phyloP scores from a whole-genome alignment of 30 jellyfish, hydroid and myxozoan species.

The Turritopsis dohrnii region DNA sequence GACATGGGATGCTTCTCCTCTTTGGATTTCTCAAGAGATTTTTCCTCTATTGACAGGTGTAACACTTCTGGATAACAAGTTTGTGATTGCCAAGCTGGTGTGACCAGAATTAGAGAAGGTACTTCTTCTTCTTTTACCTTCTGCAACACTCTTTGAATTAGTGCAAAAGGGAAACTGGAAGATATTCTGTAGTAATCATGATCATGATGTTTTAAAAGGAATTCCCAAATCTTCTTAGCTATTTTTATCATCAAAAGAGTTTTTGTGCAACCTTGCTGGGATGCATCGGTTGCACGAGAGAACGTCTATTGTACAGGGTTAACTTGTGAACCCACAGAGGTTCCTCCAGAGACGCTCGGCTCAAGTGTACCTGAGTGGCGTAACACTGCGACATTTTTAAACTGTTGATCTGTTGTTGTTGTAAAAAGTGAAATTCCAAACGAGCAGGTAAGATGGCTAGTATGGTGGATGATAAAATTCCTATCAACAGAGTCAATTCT shows the following conservation, averaged over 20 bases:
- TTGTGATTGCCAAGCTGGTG: constrained; percentile 36
- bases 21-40: constrained; percentile 23
- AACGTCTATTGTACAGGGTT: constrained; percentile 8
- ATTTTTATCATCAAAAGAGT: not conserved
- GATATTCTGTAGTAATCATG: no score
- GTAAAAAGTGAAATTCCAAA: not conserved
- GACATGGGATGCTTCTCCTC: constrained; percentile 37
- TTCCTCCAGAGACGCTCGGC: not conserved
- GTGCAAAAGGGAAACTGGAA: not conserved
- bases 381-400: not conserved
- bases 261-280: not conserved
- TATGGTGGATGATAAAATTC: constrained; percentile 4
- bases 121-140: constrained; percentile 1
- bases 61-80: constrained; percentile 38
- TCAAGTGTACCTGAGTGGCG: not conserved
- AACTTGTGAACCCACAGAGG: constrained; percentile 11
- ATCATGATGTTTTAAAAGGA: not conserved
- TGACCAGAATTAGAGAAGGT: not conserved
- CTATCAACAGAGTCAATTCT: not conserved
- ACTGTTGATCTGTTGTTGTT: not conserved
- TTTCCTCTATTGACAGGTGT: not conserved
- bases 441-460: not conserved
- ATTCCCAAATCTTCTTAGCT: not conserved
- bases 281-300: constrained; percentile 11
- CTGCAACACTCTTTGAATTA: not conserved